Percentiles rank a stretch among this genome's conserved stretches.
Evolutionary conservation across 2,888 invertebrate species (phyloP).

Genomic region (Unio pictorum): DNA sequence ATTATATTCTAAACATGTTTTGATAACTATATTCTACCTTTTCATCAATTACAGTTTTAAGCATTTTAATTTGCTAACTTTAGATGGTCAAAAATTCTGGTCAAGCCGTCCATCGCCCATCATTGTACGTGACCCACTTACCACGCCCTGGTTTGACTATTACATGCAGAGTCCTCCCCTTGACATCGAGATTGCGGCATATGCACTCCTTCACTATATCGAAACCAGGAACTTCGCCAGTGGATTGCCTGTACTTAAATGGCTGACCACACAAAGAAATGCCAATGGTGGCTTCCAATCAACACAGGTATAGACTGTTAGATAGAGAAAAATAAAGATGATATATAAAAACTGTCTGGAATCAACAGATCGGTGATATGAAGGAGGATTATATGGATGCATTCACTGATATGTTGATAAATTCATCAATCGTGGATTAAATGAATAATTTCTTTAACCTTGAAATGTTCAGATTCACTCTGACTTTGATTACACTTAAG

Average conservation of each 20-base stretch:
- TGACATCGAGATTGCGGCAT: constrained; percentile 60
- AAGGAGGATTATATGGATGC: too few relatives aligned
- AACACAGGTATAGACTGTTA: constrained; percentile 56
- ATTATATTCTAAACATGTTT: too few relatives aligned
- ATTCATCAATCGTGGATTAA: too few relatives aligned
- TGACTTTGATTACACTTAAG: too few relatives aligned
- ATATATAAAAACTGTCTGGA: too few relatives aligned
- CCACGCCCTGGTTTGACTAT: constrained; percentile 8
- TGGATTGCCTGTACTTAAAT: constrained; percentile 55
- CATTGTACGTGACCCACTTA: not conserved
- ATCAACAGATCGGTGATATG: too few relatives aligned
- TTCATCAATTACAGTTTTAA: too few relatives aligned
- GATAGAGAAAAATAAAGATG: too few relatives aligned
- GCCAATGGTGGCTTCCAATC: constrained; percentile 63
- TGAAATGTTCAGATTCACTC: too few relatives aligned
- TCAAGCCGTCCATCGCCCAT: not conserved
- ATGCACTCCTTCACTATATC: constrained; percentile 58
- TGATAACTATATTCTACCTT: too few relatives aligned
- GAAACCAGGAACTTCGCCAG: constrained; percentile 30
- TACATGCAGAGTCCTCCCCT: constrained; percentile 26
- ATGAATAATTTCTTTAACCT: too few relatives aligned
- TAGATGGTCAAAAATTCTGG: constrained; percentile 7
- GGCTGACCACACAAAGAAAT: constrained; percentile 58
- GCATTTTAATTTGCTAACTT: not conserved
- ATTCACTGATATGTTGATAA: too few relatives aligned